phyloP scores from a whole-genome alignment of 1,140 invertebrate species.

The Cydia strobilella region DNA sequence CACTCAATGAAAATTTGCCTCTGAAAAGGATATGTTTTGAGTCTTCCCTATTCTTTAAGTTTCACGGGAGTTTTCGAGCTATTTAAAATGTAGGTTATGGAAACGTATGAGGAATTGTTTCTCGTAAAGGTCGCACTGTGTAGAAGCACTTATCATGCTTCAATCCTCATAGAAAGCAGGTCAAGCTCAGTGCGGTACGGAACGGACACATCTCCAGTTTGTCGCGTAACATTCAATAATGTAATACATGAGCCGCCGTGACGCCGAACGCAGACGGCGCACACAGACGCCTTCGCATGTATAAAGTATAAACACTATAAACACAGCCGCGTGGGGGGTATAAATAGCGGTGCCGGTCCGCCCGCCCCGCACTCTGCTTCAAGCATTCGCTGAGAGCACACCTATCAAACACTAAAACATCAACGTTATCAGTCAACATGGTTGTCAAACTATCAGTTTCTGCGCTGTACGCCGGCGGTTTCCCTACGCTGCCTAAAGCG shows the following conservation, averaged over 20 bases:
- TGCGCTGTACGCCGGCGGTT: conserved; percentile 65
- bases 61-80: too few relatives aligned
- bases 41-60: too few relatives aligned
- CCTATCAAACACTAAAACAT: conserved; percentile 34
- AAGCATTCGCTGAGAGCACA: conserved; percentile 55
- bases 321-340: conserved; percentile 39
- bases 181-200: conserved; percentile 40
- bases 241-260: conserved; percentile 42
- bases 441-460: conserved; percentile 72
- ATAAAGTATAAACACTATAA: not conserved
- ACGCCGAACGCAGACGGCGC: conserved; percentile 54
- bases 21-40: too few relatives aligned
- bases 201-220: conserved; percentile 12
- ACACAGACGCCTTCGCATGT: conserved; percentile 48
- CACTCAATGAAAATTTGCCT: too few relatives aligned
- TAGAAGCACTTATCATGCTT: conserved; percentile 37
- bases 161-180: conserved; percentile 37
- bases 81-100: conserved; percentile 9
- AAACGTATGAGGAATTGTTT: conserved; percentile 17
- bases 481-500: conserved; percentile 61
- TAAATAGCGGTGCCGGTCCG: conserved; percentile 55
- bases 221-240: conserved; percentile 28
- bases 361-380: conserved; percentile 62
- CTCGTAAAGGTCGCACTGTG: not conserved
- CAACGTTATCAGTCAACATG: conserved; percentile 48